Evolutionary conservation across 2,888 invertebrate species (phyloP).

Genomic region (Ariolimax columbianus): DNA sequence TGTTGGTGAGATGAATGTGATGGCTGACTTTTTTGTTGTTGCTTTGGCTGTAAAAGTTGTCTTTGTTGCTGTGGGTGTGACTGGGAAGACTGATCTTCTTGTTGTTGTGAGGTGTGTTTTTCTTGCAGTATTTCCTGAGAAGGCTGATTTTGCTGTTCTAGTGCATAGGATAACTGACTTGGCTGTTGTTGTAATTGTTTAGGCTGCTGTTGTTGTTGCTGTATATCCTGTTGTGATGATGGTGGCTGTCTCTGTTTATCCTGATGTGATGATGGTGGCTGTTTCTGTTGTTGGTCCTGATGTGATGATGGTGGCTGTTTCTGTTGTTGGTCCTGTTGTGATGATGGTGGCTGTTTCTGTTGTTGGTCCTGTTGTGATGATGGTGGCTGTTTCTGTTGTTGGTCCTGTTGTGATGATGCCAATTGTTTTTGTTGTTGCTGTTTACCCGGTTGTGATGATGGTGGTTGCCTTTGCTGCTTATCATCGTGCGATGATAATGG

Average conservation of each 20-base stretch:
- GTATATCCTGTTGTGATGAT: not conserved
- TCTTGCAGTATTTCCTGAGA: not conserved
- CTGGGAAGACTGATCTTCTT: not conserved
- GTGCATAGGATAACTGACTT: not conserved
- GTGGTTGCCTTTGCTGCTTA: not conserved
- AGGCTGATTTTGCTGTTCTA: not conserved
- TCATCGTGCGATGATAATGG: too few relatives aligned
- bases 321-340: not conserved
- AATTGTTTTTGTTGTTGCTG: not conserved
- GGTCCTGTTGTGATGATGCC: not conserved
- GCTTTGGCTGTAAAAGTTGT: not conserved
- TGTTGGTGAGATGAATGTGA: not conserved
- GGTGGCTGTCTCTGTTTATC: not conserved
- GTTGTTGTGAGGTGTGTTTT: constrained; percentile 1
- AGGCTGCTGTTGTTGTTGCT: not conserved
- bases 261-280: not conserved
- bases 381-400: not conserved
- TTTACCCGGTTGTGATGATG: not conserved
- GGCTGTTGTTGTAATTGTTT: constrained; percentile 27
- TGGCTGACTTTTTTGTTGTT: not conserved
- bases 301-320: not conserved
- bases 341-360: not conserved
- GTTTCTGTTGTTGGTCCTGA: not conserved
- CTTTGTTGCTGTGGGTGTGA: constrained; percentile 20
- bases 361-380: constrained; percentile 24